Percentiles rank a stretch among this genome's conserved stretches.
Evolutionary conservation across 2,113 vertebrate species (phyloP).

Genomic region (Willisornis vidua): DNA sequence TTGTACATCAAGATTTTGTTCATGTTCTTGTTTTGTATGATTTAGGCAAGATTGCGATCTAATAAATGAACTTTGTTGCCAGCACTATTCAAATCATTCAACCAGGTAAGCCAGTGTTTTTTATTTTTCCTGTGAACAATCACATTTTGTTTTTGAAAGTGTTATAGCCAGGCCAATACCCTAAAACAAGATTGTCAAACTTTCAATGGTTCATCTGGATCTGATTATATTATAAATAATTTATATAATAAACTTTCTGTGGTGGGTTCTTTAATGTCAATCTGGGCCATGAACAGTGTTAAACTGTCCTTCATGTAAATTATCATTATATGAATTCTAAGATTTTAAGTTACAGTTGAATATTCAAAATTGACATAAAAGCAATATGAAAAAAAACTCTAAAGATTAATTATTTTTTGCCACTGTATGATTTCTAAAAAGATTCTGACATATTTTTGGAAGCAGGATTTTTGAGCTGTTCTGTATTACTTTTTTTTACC

Average conservation of each 20-base stretch:
- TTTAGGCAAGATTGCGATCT: slow-evolving; percentile 79
- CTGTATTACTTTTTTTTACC: not conserved
- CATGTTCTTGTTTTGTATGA: not conserved
- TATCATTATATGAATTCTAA: not conserved
- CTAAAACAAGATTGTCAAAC: not conserved
- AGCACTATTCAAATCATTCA: slow-evolving; percentile 73
- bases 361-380: not conserved
- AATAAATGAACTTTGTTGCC: slow-evolving; percentile 84
- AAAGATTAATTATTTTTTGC: not conserved
- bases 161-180: not conserved
- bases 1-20: not conserved
- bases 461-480: not conserved
- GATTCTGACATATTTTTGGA: not conserved
- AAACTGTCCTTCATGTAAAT: not conserved
- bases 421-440: not conserved
- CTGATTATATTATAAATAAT: not conserved
- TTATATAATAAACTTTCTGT: not conserved
- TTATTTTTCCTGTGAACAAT: not conserved
- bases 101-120: slow-evolving; percentile 68
- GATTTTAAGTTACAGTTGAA: not conserved
- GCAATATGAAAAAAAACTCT: not conserved
- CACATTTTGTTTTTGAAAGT: not conserved
- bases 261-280: not conserved
- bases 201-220: not conserved
- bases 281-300: not conserved